Base-by-base conservation (phyloP, 2,888 invertebrate genomes). In the Aporophyla lueneburgensis region DNA sequence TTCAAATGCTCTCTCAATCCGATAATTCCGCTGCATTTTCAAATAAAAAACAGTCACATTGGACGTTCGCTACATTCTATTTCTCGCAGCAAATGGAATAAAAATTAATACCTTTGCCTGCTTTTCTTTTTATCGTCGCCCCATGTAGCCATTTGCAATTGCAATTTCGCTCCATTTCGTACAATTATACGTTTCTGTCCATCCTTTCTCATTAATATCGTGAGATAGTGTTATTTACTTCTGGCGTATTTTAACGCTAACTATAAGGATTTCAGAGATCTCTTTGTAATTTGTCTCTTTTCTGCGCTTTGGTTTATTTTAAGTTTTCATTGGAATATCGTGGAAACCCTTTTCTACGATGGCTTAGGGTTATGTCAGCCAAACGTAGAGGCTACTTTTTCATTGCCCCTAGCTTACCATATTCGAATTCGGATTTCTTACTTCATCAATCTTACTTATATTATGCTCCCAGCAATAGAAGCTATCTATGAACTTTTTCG, bases 1-100 rank as follows among this genome's bases (percentile, higher is more conserved):
- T 76, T 84, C 59, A 70, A 85, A 84, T 84, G 63, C 70, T 83
- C 66, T 73, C 46, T 76, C 81, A 76, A 83, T 80, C 72, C 72
- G 76, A 71, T 80, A 80, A 84, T 67, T 76, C 81, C 49, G 59
- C 73, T 75, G 72, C 67, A 74, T 56, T 75, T 78, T 59, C 63
- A 63, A 85, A 81, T 75, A 76, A 85, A 83, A 81, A 71, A 72
- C 71, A 54, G 72, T 49, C 58, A 54, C 61, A 56, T 66, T 65
- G 71, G 49, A 75, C 66, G 68, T 74, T 76, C 71, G 63, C 65
- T 79, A 71, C 74, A 70, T 85, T 72, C 69, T 66, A 71, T 65
- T 76, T 49, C 24, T 54, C 61, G 58, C 49, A 51, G 58, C 19
- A 72, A 70, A 81, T 62, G 56, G 73, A 78, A 74, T 72, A 85